phyloP scores from a whole-genome alignment of 2,888 invertebrate species.

The Eustalomyia histrio region DNA sequence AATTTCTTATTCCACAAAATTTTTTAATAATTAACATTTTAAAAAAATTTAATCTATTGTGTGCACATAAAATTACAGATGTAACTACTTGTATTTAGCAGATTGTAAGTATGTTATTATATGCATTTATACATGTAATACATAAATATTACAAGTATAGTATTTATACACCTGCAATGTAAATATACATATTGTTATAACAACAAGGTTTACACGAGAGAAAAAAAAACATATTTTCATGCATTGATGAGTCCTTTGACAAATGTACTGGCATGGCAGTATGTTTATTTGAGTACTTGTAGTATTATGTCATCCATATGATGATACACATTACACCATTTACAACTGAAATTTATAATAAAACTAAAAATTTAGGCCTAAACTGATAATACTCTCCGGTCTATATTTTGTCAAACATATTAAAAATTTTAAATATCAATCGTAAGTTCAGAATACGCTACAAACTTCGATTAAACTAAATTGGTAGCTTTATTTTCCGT shows the following conservation, averaged over 20 bases:
- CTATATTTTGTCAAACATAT: too few species aligned
- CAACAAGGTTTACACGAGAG: background rate
- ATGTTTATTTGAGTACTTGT: background rate
- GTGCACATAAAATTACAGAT: constrained; percentile 7
- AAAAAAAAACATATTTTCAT: background rate
- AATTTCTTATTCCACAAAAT: too few species aligned
- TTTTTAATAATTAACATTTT: too few species aligned
- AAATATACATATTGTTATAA: background rate
- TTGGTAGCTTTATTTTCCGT: too few species aligned
- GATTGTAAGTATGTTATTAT: background rate
- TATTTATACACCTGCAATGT: constrained; percentile 11
- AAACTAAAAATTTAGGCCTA: background rate
- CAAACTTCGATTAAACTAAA: too few species aligned
- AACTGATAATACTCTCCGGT: background rate
- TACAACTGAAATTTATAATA: background rate
- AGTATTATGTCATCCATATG: background rate
- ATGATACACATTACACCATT: background rate
- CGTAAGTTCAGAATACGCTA: too few species aligned
- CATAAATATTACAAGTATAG: background rate
- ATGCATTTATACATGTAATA: background rate
- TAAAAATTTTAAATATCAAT: too few species aligned
- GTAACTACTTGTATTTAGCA: constrained; percentile 3
- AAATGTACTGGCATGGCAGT: background rate
- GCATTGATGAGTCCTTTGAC: constrained; percentile 34
- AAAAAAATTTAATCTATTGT: too few species aligned